Evolutionary conservation across 2,888 invertebrate species (phyloP), one percentile per base, ranked within the genome.

Genomic region (Cordilura impudica): DNA sequence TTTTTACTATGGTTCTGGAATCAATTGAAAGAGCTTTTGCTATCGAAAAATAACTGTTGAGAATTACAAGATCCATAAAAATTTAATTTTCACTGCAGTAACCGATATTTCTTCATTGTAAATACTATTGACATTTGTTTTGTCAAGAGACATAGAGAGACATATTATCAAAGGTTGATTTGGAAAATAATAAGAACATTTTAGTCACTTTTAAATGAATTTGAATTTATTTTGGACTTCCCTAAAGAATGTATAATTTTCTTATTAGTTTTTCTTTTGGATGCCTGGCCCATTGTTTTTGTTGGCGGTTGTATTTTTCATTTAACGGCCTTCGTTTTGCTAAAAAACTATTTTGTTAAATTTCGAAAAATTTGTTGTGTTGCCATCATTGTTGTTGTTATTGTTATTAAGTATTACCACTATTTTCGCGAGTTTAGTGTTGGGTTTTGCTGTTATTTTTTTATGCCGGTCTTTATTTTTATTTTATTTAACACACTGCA

Each of bases 401-500:
- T 39, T 39, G 26, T 39, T 39, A 43, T 63, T n/a, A 60, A 63
- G 49, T 49, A 49, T 49, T 10, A 47, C 63, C 21, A 63, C 49
- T 49, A 26, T 16, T 47, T 67, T 67, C 43, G 56, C 47, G 47
- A 60, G n/a, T 35, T 61, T 45, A 23, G 4, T 18, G 7, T 12
- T 67, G 5, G 35, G 31, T 26, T 35, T 5, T 49, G 26, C 5
- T 21, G 31, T 16, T 51, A 10, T 53, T 21, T 58, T 69, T 67
- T 56, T 54, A 63, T 66, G 60, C 58, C 53, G 45, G 65, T 45
- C 53, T 72, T 73, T 65, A 72, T 67, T 61, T 69, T 45, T 56
- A 65, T 66, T 82, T 54, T 80, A 82, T 82, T 82, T 81, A 78
- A 81, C 79, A 83, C 80, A 72, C 70, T 82, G 82, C 82, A 83